Evolutionary conservation across 2,113 vertebrate genomes (phyloP), one percentile per base, ranked within the genome.

Genomic region (Saguinus imperator): DNA sequence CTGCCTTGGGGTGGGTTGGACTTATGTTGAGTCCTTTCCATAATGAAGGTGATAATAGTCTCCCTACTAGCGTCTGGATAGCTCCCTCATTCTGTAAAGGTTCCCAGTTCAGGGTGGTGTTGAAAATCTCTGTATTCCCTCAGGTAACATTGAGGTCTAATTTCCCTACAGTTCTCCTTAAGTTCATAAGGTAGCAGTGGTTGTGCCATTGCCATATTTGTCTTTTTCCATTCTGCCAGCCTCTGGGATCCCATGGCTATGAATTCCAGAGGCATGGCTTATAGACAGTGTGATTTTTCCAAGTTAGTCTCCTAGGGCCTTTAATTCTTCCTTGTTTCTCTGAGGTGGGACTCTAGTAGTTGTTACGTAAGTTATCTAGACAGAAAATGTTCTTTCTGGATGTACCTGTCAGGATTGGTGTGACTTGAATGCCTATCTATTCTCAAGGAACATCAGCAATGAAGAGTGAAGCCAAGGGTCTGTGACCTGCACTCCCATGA

Each of bases 291-390:
- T 16, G 5, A 25, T 94, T 14, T 21, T 70, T 70, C 45, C 55
- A 55, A 83, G 48, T 70, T 88, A 87, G 32, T 88, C 40, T 81
- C 35, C 58, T 37, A 84, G 68, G 73, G 16, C 18, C 75, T 91
- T 87, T 37, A 76, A 1, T 75, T 97, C 84, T 87, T 94, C 37
- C n/a, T 95, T 21, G 68, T 23, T 17, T 95, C 52, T 79, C 58
- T 87, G 87, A 90, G 29, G 29, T 88, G 45, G 68, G 55, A 79
- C 21, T 14, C 85, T 81, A 72, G n/a, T 80, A 27, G 37, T 57
- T 87, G 64, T 87, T 87, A 70, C 17, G 43, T 55, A 80, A 80
- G 35, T 25, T n/a, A 52, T 55, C 18, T 32, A 77, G 80, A 40
- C 13, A 73, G 75, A 79, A 76, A 70, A 52, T 27, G 27, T 57